A percentile compares a stretch with the other conserved stretches of the same genome.
These are phyloP conservation scores for Archaeoteleia sp. DNA, from an alignment of 2,888 invertebrate species.

Conservation along the genomic window DNA sequence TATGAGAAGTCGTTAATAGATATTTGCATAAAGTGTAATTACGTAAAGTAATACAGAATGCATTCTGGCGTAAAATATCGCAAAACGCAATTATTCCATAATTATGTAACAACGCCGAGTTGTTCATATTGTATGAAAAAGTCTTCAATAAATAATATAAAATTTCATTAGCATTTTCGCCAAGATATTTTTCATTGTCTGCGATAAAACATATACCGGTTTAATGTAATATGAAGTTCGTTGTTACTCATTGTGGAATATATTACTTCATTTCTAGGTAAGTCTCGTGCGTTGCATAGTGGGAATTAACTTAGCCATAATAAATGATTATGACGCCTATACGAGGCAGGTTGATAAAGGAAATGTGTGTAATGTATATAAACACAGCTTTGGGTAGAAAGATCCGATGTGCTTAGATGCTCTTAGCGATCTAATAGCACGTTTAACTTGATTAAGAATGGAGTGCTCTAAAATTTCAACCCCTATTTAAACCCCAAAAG, in stretches of 20 bases:
- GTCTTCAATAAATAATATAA: too few relatives aligned
- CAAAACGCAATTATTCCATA: too few relatives aligned
- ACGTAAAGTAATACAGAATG: too few relatives aligned
- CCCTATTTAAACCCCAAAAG: too few relatives aligned
- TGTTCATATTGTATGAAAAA: too few relatives aligned
- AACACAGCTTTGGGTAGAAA: constrained; percentile 4
- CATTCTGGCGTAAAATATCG: not conserved
- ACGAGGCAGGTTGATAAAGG: constrained; percentile 24
- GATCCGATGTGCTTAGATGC: not conserved
- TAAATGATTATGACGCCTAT: constrained; percentile 33
- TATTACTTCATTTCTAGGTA: constrained; percentile 14
- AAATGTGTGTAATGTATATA: constrained; percentile 15
- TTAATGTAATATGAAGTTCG: constrained; percentile 19
- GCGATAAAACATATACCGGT: not conserved
- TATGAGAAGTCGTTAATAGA: too few relatives aligned
- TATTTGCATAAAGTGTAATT: too few relatives aligned
- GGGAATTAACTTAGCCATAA: constrained; percentile 37
- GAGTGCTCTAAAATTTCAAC: too few relatives aligned
- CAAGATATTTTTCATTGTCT: too few relatives aligned
- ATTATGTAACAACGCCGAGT: too few relatives aligned
- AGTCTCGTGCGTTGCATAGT: constrained; percentile 11
- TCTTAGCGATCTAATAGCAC: not conserved
- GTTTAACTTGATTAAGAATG: constrained; percentile 1
- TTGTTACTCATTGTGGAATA: constrained; percentile 21
- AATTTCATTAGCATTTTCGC: too few relatives aligned